Evolutionary conservation across 1,140 invertebrate species (phyloP).

Genomic region (Medauroidea extradentata): DNA sequence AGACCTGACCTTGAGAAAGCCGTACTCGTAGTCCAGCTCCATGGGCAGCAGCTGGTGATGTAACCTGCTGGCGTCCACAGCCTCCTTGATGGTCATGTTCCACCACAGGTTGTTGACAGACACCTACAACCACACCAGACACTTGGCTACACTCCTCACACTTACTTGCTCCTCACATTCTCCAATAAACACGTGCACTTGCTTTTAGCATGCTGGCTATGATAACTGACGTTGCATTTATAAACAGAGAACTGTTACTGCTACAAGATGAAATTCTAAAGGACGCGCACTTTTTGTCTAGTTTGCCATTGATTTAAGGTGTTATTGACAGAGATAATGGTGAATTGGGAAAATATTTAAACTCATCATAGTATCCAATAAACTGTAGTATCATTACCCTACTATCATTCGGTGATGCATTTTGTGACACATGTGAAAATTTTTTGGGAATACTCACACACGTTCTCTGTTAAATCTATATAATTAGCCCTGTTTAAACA

Average conservation of each 20-base stretch:
- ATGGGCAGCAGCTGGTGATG: constrained; percentile 17
- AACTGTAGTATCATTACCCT: no score
- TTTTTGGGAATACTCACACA: no score
- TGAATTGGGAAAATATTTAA: no score
- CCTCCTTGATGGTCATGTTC: constrained; percentile 50
- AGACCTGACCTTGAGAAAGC: neutral
- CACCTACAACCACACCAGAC: constrained; percentile 19
- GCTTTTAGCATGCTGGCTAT: no score
- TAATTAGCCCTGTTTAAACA: no score
- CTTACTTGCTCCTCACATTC: no score
- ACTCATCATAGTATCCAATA: no score
- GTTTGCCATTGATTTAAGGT: neutral
- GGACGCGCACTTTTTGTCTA: neutral
- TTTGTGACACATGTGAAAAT: no score
- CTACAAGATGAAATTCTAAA: neutral
- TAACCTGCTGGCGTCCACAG: constrained; percentile 38
- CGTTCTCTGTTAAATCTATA: no score
- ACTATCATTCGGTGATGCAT: no score
- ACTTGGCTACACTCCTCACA: neutral
- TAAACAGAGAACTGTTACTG: neutral
- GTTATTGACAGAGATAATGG: no score
- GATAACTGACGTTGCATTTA: neutral
- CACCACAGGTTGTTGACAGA: constrained; percentile 51
- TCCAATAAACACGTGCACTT: no score
- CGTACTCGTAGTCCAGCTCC: constrained; percentile 8